Conservation (phyloP, 2,797 vertebrate species). For the Brachyrhaphis roseni region DNA sequence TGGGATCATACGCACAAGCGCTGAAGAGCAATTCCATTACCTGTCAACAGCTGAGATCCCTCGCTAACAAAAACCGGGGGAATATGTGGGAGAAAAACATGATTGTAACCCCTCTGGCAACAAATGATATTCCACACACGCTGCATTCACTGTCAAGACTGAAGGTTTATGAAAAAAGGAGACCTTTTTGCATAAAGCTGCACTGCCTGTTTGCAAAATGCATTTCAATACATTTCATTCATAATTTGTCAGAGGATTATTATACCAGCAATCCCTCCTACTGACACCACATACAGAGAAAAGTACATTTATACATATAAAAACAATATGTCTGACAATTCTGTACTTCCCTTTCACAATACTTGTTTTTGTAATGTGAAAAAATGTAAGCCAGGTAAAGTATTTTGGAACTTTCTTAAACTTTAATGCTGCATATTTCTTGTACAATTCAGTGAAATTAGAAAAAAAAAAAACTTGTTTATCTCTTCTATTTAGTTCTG, state of each 20-base stretch:
- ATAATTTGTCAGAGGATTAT: conserved; percentile 3
- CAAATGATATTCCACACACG: conserved; percentile 61
- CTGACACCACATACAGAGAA: conserved; percentile 48
- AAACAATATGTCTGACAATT: not conserved
- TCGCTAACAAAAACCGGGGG: conserved; percentile 71
- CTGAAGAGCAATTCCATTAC: conserved; percentile 76
- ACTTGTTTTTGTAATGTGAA: not conserved
- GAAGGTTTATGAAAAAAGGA: conserved; percentile 42
- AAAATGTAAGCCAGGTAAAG: not conserved
- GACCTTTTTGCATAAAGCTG: conserved; percentile 28
- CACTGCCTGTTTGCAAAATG: conserved; percentile 26
- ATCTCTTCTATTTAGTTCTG: not conserved
- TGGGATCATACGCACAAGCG: conserved; percentile 63
- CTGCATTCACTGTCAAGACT: conserved; percentile 46
- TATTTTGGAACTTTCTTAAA: not conserved
- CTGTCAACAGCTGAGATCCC: conserved; percentile 69
- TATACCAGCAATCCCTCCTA: conserved; percentile 57
- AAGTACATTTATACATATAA: conserved; percentile 5
- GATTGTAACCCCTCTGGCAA: conserved; percentile 76
- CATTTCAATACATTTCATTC: conserved; percentile 6
- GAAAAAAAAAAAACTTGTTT: not conserved
- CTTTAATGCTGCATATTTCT: not conserved
- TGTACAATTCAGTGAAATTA: not conserved
- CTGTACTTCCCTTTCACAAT: not conserved
- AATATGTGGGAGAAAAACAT: conserved; percentile 74